Evolutionary conservation across 2,888 invertebrate species (phyloP), one percentile per base, ranked within the genome.

Genomic region (Troilus luridus): DNA sequence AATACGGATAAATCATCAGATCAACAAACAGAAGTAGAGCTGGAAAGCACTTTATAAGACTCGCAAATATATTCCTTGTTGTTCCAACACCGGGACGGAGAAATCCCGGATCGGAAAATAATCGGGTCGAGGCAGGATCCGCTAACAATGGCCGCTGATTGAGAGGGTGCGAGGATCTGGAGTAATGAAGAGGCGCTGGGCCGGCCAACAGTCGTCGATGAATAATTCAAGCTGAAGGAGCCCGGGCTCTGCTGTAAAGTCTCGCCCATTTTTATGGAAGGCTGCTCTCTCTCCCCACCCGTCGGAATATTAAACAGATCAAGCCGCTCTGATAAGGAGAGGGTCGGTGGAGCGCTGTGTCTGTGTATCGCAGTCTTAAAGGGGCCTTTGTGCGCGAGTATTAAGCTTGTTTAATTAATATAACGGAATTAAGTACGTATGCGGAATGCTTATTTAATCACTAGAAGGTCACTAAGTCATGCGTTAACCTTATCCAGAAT

Each of bases 241-340:
- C 54, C 54, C 21, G 24, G 81, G 81, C 41, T 12, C n/a, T 54
- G n/a, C 56, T 85, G 85, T 85, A 85, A 85, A 85, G 56, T 85
- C 85, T 56, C 10, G 21, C 85, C 85, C 56, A 85, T 85, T 85
- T 85, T 85, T 85, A 85, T 85, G 85, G 85, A 58, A 58, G 85
- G 58, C 85, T 56, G 85, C 85, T 54, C 81, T 14, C 64, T 24
- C n/a, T 24, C 54, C 12, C 19, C 21, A 58, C 11, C 85, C 54
- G 56, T 56, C 56, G n/a, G 85, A 85, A 85, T 85, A 85, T 85
- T 85, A 85, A 85, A 56, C 85, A 85, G 85, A 85, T 85, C 54
- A 85, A 41, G 56, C 85, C 11, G 21, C 11, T n/a, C 54, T 85
- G 85, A 85, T 85, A 85, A 85, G 85, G 56, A 85, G 54, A 56